Conservation (phyloP, 1,140 invertebrate species). For the Panagrolaimus sp. region DNA sequence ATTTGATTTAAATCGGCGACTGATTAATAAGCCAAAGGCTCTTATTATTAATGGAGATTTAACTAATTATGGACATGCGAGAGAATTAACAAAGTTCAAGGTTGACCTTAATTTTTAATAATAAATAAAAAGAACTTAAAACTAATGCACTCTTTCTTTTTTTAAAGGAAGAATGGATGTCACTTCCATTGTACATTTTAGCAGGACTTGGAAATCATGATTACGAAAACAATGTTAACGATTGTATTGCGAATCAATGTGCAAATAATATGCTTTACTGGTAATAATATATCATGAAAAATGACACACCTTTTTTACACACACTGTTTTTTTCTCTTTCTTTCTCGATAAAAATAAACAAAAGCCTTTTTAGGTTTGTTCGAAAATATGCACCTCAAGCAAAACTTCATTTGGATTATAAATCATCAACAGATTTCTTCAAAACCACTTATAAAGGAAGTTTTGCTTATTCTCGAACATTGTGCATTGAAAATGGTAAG, state of each 20-base stretch:
- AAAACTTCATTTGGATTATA: slow-evolving; percentile 30
- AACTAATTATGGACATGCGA: slow-evolving; percentile 49
- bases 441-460: slow-evolving; percentile 40
- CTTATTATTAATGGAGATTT: slow-evolving; percentile 55
- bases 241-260: slow-evolving; percentile 51
- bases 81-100: slow-evolving; percentile 48
- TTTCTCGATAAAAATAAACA: background rate
- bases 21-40: slow-evolving; percentile 44
- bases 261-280: slow-evolving; percentile 51
- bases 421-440: slow-evolving; percentile 25
- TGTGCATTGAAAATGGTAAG: slow-evolving; percentile 36
- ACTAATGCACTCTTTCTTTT: background rate
- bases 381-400: slow-evolving; percentile 30
- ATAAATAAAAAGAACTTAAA: too few relatives aligned
- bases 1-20: slow-evolving; percentile 41
- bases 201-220: slow-evolving; percentile 52
- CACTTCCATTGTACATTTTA: slow-evolving; percentile 44
- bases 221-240: slow-evolving; percentile 54
- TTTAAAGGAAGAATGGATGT: slow-evolving; percentile 42
- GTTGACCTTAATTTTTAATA: slow-evolving; percentile 21
- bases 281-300: slow-evolving; percentile 25
- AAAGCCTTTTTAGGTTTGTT: slow-evolving; percentile 31
- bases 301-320: too few relatives aligned
- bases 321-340: too few relatives aligned
- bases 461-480: slow-evolving; percentile 39